Base-by-base conservation (phyloP, 2,113 vertebrate genomes). In the Theristicus caerulescens region DNA sequence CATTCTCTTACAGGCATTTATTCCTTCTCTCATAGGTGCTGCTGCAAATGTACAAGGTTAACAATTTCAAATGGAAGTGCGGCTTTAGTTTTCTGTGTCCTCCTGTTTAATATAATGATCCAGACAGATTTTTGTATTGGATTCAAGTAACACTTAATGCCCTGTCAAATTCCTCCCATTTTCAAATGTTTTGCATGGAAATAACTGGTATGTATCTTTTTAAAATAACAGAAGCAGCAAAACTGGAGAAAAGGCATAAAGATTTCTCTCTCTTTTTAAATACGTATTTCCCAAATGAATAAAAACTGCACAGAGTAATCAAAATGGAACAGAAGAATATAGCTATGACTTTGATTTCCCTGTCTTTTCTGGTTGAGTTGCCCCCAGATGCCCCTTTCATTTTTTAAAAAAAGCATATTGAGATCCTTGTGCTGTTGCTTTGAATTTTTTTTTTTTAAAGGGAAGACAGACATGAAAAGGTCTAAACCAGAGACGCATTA, bases 321-420 rank as follows among this genome's bases (percentile, higher is more conserved):
- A 86, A 93, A 38, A 66, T 8, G 6, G 32, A 83, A 57, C 32
- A 77, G 46, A 79, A 85, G 71, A 84, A 71, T 65, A 76, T 6
- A 94, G 70, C 38, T n/a, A 64, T 49, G 11, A 1, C 29, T 95
- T 93, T 77, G 82, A 88, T 95, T 95, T 93, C 61, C 77, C 62
- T 69, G 31, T 82, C 73, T 93, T 80, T 95, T 94, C 90, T 94
- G 80, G 19, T 19, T 85, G n/a, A 87, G 70, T 44, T 96, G 70
- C 26, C 58, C 72, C 25, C 42, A 80, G 62, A 70, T 29, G 32
- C 40, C 46, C 80, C 71, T 78, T 86, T 47, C 61, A 42, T 64
- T 91, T 40, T n/a, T 52, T 16, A 10, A 42, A 54, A 52, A 49
- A 9, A 88, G 32, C 36, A 59, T 79, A 72, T 89, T 91, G 73